Evolutionary conservation across 2,797 vertebrate species (phyloP), one percentile per base, ranked within the genome.

Genomic region (Pseudochirops cupreus): DNA sequence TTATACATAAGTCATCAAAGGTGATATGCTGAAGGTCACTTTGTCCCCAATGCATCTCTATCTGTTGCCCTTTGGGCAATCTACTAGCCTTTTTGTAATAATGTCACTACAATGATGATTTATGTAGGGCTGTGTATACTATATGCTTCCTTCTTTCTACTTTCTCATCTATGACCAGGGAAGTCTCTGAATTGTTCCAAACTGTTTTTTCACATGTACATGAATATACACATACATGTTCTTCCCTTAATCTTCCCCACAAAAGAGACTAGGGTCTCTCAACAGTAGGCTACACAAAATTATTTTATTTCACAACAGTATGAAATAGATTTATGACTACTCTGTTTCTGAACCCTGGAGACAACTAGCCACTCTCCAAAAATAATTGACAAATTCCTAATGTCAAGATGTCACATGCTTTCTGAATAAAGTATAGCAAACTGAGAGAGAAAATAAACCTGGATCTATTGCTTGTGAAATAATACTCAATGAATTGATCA

Each of bases 211-310:
- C 1, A 18, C 26, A 39, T 56, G 28, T 46, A 50, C 14, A 53
- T 18, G 3, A 10, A 1, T 5, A 50, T 39, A 39, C 6, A 39
- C n/a, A 39, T 39, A 39, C 31, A 74, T 46, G 7, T 74, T 46
- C 18, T 82, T 82, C 16, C 18, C 67, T 74, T 74, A 39, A 39
- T 55, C 2, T 67, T 33, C 59, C 55, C 29, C 26, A 13, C 33
- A 6, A 28, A 92, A 57, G 31, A 53, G 0, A 2, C 28, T 50
- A 55, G 7, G 18, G 56, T 29, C 12, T 39, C 56, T n/a, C 56
- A 50, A 24, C 2, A 26, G 0, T 1, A 7, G 11, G 33, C 7
- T 0, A 18, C 13, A 18, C 33, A 0, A 50, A 28, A 59, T 0
- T 1, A 56, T 14, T n/a, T 33, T 46, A 2, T 39, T 29, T 33